A percentile compares a stretch with the other conserved stretches of the same genome.
phyloP scores from a whole-genome alignment of 2,888 invertebrate genomes.

The Ichneumoninae sp. region DNA sequence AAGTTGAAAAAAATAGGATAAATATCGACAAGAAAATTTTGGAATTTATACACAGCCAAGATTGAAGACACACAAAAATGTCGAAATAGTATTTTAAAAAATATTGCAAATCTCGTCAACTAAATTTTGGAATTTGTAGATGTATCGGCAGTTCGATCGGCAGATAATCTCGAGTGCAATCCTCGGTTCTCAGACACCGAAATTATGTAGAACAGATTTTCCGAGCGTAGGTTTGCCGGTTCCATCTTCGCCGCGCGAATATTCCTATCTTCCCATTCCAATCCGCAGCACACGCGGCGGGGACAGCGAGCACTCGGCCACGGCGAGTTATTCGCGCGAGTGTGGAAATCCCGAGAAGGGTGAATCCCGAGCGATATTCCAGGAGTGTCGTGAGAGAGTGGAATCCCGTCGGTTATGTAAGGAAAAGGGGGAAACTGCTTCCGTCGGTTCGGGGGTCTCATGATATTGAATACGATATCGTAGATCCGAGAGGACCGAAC shows the following conservation, averaged over 20 bases:
- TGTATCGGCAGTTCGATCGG: neutral
- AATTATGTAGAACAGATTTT: conserved; percentile 45
- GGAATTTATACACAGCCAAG: neutral
- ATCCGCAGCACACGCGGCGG: conserved; percentile 36
- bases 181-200: neutral
- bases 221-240: conserved; percentile 41
- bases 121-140: neutral
- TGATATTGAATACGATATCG: conserved; percentile 82
- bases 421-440: conserved; percentile 46
- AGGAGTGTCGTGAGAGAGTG: conserved; percentile 33
- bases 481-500: conserved; percentile 75
- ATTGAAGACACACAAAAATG: neutral
- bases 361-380: conserved; percentile 41
- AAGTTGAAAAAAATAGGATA: conserved; percentile 13
- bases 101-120: neutral
- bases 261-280: conserved; percentile 28
- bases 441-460: conserved; percentile 61
- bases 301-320: conserved; percentile 10
- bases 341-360: conserved; percentile 70
- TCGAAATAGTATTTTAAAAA: neutral
- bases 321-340: conserved; percentile 77
- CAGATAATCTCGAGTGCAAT: neutral
- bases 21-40: neutral
- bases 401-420: conserved; percentile 57
- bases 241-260: conserved; percentile 35